Conservation (phyloP, 2,888 invertebrate species). For the Mallateleia sp. region DNA sequence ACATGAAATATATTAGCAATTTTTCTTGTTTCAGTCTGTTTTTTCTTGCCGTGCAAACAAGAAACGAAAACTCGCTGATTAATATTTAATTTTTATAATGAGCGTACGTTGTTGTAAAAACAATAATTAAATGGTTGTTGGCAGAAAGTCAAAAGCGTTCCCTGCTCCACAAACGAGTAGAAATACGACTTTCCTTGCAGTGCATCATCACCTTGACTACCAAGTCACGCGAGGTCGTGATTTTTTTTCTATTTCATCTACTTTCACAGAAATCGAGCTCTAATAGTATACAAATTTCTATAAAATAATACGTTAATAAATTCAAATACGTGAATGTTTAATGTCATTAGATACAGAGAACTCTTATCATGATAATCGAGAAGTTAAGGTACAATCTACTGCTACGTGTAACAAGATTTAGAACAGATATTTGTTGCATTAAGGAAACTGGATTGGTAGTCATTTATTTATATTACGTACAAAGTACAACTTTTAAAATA, state of each 20-base stretch:
- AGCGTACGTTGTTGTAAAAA: conserved; percentile 14
- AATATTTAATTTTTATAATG: background rate
- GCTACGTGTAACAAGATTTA: too few species aligned
- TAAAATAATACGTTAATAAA: conserved; percentile 42
- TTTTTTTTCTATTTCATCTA: conserved; percentile 65
- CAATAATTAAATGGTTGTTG: conserved; percentile 31
- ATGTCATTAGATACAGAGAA: background rate
- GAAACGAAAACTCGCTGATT: background rate
- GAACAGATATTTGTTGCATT: too few species aligned
- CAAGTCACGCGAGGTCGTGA: conserved; percentile 76
- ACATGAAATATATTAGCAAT: background rate
- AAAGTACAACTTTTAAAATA: too few species aligned
- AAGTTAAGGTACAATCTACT: background rate
- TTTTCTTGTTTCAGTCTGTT: too few species aligned
- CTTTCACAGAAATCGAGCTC: conserved; percentile 67
- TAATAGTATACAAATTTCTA: conserved; percentile 49
- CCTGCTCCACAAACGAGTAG: conserved; percentile 67
- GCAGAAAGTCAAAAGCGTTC: conserved; percentile 70
- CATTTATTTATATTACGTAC: too few species aligned
- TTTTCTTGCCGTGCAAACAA: background rate
- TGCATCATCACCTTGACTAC: conserved; percentile 77
- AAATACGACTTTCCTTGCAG: conserved; percentile 71
- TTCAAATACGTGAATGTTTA: background rate
- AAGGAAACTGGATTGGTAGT: too few species aligned
- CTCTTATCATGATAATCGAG: background rate